These are phyloP conservation scores for Alfaro cultratus DNA, from an alignment of 2,797 vertebrate genomes.

Conservation along the genomic window DNA sequence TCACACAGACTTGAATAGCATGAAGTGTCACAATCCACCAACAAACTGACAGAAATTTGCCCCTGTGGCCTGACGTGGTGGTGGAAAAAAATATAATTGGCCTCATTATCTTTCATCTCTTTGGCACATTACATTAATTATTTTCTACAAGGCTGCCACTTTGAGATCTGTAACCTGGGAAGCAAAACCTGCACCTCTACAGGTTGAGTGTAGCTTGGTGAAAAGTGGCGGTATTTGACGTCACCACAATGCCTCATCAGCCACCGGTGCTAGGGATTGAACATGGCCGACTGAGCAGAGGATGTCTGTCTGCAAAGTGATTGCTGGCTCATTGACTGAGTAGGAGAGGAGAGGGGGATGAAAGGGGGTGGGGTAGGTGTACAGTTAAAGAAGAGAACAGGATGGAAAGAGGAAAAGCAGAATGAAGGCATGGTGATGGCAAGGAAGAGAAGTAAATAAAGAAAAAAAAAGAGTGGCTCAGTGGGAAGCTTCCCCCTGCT, in stretches of 20 bases:
- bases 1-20: constrained; percentile 59
- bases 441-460: constrained; percentile 62
- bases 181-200: constrained; percentile 61
- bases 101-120: constrained; percentile 77
- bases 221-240: constrained; percentile 67
- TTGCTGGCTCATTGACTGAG: constrained; percentile 78
- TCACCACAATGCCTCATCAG: constrained; percentile 80
- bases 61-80: constrained; percentile 51
- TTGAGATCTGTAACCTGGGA: constrained; percentile 73
- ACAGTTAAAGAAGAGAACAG: constrained; percentile 56
- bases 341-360: constrained; percentile 50
- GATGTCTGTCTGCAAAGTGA: constrained; percentile 80
- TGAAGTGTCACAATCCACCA: constrained; percentile 68
- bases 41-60: constrained; percentile 71
- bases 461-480: constrained; percentile 69
- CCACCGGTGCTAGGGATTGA: constrained; percentile 74
- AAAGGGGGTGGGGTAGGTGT: constrained; percentile 25
- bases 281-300: constrained; percentile 77
- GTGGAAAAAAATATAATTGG: constrained; percentile 67
- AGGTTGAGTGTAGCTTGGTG: constrained; percentile 73
- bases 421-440: constrained; percentile 60
- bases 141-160: constrained; percentile 71
- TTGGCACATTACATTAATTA: constrained; percentile 76
- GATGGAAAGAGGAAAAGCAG: constrained; percentile 50
- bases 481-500: constrained; percentile 78